A percentile compares a stretch with the other conserved stretches of the same genome.
Evolutionary conservation across 2,888 invertebrate genomes (phyloP).

Genomic region (Hypselothyrea guttata): DNA sequence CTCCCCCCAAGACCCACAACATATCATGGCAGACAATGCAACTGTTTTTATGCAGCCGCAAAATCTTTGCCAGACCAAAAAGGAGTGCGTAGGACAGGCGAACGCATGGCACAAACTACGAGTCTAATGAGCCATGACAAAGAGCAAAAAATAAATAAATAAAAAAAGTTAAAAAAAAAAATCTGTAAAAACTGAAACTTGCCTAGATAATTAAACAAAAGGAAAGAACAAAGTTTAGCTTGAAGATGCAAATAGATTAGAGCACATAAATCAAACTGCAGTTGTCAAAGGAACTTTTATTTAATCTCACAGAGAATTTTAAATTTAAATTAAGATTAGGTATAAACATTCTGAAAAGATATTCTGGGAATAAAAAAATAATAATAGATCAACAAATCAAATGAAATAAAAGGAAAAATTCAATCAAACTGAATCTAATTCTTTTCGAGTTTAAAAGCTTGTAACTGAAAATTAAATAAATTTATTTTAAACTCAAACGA

Average conservation of each 20-base stretch:
- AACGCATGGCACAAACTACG: conserved; percentile 55
- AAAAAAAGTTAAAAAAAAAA: conserved; percentile 6
- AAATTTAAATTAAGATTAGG: too few species aligned
- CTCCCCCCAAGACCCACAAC: conserved; percentile 3
- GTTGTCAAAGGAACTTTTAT: too few species aligned
- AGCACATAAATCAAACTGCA: conserved; percentile 10
- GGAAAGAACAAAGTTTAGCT: too few species aligned
- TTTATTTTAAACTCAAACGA: too few species aligned
- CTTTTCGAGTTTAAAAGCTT: too few species aligned
- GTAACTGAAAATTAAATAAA: too few species aligned
- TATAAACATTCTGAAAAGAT: too few species aligned
- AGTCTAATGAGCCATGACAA: conserved; percentile 53
- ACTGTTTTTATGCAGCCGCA: conserved; percentile 51
- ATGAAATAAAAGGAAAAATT: too few species aligned
- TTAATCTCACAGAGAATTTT: too few species aligned
- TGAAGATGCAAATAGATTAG: not conserved
- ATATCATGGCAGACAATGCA: conserved; percentile 49
- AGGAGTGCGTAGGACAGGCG: conserved; percentile 69
- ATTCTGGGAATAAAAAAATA: too few species aligned
- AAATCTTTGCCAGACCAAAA: conserved; percentile 49
- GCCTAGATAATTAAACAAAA: not conserved
- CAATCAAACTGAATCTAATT: too few species aligned
- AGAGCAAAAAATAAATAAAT: conserved; percentile 10
- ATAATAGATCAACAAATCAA: too few species aligned
- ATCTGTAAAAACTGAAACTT: not conserved